Conservation (phyloP, 2,797 vertebrate genomes). For the Danionella dracula region DNA sequence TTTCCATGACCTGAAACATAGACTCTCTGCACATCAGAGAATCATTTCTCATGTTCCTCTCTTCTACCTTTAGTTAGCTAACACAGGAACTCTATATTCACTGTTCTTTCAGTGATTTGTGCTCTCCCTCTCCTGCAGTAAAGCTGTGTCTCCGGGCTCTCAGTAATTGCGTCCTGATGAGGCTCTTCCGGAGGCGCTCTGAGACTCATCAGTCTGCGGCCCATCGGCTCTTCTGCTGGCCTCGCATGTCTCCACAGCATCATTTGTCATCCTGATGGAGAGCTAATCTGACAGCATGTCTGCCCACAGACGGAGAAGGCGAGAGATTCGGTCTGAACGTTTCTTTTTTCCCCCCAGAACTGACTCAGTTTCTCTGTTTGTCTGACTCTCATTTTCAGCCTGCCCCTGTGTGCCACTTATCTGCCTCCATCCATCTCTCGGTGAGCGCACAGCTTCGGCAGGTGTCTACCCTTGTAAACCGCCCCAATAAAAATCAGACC, state of each 20-base stretch:
- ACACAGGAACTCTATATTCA: too few species aligned
- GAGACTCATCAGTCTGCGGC: constrained; percentile 40
- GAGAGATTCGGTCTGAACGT: constrained; percentile 29
- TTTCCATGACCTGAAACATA: too few species aligned
- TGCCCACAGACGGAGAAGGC: constrained; percentile 32
- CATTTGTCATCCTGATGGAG: constrained; percentile 52
- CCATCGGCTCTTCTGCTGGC: constrained; percentile 19
- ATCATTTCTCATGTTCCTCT: too few species aligned
- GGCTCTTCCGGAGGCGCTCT: constrained; percentile 38
- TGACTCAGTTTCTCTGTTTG: constrained; percentile 16
- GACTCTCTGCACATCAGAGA: too few species aligned
- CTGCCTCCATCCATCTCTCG: constrained; percentile 15
- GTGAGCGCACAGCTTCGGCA: constrained; percentile 13
- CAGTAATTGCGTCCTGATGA: constrained; percentile 46
- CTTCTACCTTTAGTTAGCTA: background rate
- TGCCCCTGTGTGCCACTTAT: constrained; percentile 26
- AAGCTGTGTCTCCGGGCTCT: constrained; percentile 27
- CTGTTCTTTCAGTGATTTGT: constrained; percentile 6
- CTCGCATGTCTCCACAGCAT: constrained; percentile 36
- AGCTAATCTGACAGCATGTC: constrained; percentile 49
- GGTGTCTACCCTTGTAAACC: constrained; percentile 29
- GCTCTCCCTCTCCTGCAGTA: constrained; percentile 8
- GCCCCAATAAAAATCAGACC: constrained; percentile 17
- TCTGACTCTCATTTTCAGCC: constrained; percentile 15
- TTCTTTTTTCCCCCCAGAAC: background rate